Base-by-base conservation (phyloP, 2,888 invertebrate species). In the Hydriomena furcata region DNA sequence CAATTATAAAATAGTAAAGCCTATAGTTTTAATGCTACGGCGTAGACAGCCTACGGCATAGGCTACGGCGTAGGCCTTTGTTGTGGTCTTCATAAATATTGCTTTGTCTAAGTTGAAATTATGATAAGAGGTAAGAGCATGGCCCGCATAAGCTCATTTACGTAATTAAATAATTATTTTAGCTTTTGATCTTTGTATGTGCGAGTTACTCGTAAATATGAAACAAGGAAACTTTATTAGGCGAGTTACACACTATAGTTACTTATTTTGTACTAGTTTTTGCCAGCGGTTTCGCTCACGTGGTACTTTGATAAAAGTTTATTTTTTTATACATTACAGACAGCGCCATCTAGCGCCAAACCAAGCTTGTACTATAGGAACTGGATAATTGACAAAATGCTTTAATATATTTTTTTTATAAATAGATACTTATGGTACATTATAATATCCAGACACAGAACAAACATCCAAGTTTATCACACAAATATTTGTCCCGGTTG, bases 61-160 rank as follows among this genome's bases (percentile, higher is more conserved):
- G 30, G 21, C 40, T 40, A 40, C 40, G 40, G 30, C 30, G 23
- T 27, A 35, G 43, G 23, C 44, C 12, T 34, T 43, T 40, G 37
- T 34, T 34, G 34, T 34, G 10, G 10, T 21, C 34, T n/a, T 21
- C 8, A 20, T 11, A 11, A 27, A 10, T 8, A 34, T 20, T 17
- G 21, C 34, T 34, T 34, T 34, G 34, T 34, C 10, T 20, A 7
- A n/a, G n/a, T n/a, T n/a, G n/a, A n/a, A 34, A 5, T 30, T 10
- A 21, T 27, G 10, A 25, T 17, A 32, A 20, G 7, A 17, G 17
- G 2, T n/a, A n/a, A n/a, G 4, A 4, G 17, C 4, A 17, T 17
- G 7, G 17, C 20, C 34, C 21, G 34, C 34, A 34, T 21, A 21
- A 21, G n/a, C 20, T 20, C 8, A 34, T 10, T 20, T 34, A 5